Conservation (phyloP, 1,140 invertebrate species). For the Sycophaga agraensis region DNA sequence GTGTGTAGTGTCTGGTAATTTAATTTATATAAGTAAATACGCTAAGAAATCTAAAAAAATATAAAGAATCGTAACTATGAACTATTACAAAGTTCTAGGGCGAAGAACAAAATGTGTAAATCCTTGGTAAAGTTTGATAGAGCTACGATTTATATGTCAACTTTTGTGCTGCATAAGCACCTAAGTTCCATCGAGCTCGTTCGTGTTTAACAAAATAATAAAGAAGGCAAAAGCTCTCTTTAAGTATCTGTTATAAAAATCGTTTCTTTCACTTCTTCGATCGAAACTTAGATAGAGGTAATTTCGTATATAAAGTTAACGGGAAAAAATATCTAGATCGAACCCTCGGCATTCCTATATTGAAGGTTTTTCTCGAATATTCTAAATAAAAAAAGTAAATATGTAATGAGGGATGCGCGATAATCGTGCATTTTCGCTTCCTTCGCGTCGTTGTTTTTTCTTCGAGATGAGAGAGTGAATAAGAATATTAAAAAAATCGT, state of each 20-base stretch:
- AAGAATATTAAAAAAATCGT: conserved; percentile 23
- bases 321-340: conserved; percentile 30
- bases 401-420: conserved; percentile 23
- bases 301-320: conserved; percentile 32
- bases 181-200: conserved; percentile 26
- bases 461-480: conserved; percentile 27
- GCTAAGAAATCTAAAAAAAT: conserved; percentile 40
- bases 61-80: conserved; percentile 29
- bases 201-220: conserved; percentile 18
- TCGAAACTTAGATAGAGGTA: conserved; percentile 31
- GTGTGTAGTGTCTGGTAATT: conserved; percentile 46
- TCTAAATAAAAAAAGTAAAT: conserved; percentile 31
- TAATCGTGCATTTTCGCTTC: conserved; percentile 18
- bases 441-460: conserved; percentile 30
- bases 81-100: conserved; percentile 27
- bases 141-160: conserved; percentile 27
- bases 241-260: conserved; percentile 30
- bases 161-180: conserved; percentile 20
- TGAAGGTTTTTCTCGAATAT: conserved; percentile 31
- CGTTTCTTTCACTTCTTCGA: conserved; percentile 30
- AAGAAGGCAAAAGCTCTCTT: conserved; percentile 23
- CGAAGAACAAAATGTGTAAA: conserved; percentile 26
- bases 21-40: conserved; percentile 49
- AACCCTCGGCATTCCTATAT: conserved; percentile 30
- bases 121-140: conserved; percentile 29